Base-by-base conservation (phyloP, 2,113 vertebrate species). In the Thymallus thymallus region DNA sequence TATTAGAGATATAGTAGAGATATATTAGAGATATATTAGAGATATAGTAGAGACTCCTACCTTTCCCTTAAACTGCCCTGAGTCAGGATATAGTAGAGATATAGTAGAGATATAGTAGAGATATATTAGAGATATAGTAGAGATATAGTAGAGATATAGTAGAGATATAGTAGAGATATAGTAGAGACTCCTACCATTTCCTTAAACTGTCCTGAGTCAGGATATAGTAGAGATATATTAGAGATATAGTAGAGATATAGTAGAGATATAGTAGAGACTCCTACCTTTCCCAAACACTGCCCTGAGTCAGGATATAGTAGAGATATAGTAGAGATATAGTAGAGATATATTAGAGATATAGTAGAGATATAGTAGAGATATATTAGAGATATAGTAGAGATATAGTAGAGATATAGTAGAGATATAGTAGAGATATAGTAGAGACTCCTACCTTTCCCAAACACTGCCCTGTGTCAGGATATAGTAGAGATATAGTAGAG, bases 361-460 rank as follows among this genome's bases (percentile, higher is more conserved):
- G n/a, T n/a, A n/a, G n/a, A n/a, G 29, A 46, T 73, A 64, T 63
- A 63, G 64, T 32, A 32, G 13, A 35, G 32, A 58, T 23, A n/a
- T n/a, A n/a, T n/a, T n/a, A n/a, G n/a, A n/a, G 29, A 46, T 73
- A 64, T 63, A 63, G 64, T 32, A 32, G 13, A 35, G 32, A 58
- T 23, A n/a, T n/a, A n/a, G n/a, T n/a, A n/a, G n/a, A n/a, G 29
- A 46, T 73, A 64, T 63, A 63, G 64, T 32, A 32, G 13, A 35
- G 32, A 58, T 23, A n/a, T n/a, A n/a, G n/a, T n/a, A n/a, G n/a
- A n/a, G 29, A 46, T 73, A 64, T 63, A 63, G 64, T 32, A 32
- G 13, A 35, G 32, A 58, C 16, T 86, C 74, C 80, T 78, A 80
- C 80, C 75, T 58, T 68, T 83, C 84, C 79, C 69, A 51, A 74